Conservation (phyloP, 1,140 invertebrate genomes). For the Amphibalanus amphitrite region DNA sequence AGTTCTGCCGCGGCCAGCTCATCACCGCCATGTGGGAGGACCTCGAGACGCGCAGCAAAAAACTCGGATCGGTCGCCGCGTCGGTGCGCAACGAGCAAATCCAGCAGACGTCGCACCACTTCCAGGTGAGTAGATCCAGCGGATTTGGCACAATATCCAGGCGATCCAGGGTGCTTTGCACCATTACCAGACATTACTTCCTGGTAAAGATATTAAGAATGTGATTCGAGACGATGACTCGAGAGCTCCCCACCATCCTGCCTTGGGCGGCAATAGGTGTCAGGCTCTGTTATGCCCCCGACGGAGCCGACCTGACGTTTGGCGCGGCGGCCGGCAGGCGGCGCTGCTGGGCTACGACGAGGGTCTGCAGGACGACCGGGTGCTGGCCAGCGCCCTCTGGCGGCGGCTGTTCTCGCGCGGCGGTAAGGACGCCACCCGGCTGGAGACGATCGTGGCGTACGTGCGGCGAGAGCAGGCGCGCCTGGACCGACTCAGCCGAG, state of each 20-base stretch:
- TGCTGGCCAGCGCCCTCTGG: constrained; percentile 67
- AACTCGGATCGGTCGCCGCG: constrained; percentile 41
- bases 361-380: constrained; percentile 50
- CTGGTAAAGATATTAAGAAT: not conserved
- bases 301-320: not conserved
- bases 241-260: not conserved
- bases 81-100: constrained; percentile 5
- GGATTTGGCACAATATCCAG: too few species aligned
- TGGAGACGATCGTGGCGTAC: constrained; percentile 21
- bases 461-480: constrained; percentile 22
- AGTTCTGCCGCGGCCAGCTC: constrained; percentile 47
- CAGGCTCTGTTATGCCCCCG: not conserved
- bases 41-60: constrained; percentile 45
- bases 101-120: not conserved
- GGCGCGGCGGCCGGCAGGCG: constrained; percentile 39
- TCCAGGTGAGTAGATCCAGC: not conserved
- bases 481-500: not conserved
- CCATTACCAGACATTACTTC: too few species aligned
- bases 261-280: not conserved
- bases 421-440: constrained; percentile 14
- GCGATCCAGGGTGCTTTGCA: too few species aligned
- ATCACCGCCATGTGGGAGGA: constrained; percentile 65
- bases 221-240: not conserved
- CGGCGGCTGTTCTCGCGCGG: constrained; percentile 44
- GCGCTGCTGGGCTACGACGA: constrained; percentile 70